phyloP scores from a whole-genome alignment of 2,797 vertebrate species.

The Pipistrellus nathusii region DNA sequence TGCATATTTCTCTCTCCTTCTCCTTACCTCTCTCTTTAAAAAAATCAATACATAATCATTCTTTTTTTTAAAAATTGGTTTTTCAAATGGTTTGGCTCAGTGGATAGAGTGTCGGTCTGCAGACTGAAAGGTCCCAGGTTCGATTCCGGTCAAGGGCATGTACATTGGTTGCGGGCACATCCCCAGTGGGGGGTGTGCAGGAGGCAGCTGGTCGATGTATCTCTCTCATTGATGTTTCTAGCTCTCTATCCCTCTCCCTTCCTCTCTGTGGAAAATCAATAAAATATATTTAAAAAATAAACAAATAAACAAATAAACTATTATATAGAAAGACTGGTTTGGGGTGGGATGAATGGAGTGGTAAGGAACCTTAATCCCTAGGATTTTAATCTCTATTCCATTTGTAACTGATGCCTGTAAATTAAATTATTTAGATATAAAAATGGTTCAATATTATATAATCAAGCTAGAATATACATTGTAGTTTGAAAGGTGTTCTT shows the following conservation, averaged over 20 bases:
- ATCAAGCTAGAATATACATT: background rate
- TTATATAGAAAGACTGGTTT: background rate
- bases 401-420: conserved; percentile 38
- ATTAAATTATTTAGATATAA: background rate
- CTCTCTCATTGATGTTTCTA: too few species aligned
- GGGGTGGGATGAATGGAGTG: background rate
- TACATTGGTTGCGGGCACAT: too few species aligned
- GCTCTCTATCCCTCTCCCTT: too few species aligned
- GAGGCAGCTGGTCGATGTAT: too few species aligned
- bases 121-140: too few species aligned
- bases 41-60: background rate
- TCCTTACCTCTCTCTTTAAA: background rate
- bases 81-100: conserved; percentile 54
- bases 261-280: too few species aligned
- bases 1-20: background rate
- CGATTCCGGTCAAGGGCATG: too few species aligned
- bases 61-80: conserved; percentile 23
- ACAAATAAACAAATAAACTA: too few species aligned
- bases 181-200: too few species aligned
- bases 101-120: too few species aligned
- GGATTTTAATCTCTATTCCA: conserved; percentile 16
- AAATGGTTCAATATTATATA: conserved; percentile 7
- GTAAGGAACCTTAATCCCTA: conserved; percentile 24
- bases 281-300: too few species aligned
- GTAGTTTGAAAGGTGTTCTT: conserved; percentile 4